Percentiles rank a stretch among this genome's conserved stretches.
These are phyloP conservation scores for Euglossa dilemma DNA, from an alignment of 1,140 invertebrate species.

Conservation along the genomic window DNA sequence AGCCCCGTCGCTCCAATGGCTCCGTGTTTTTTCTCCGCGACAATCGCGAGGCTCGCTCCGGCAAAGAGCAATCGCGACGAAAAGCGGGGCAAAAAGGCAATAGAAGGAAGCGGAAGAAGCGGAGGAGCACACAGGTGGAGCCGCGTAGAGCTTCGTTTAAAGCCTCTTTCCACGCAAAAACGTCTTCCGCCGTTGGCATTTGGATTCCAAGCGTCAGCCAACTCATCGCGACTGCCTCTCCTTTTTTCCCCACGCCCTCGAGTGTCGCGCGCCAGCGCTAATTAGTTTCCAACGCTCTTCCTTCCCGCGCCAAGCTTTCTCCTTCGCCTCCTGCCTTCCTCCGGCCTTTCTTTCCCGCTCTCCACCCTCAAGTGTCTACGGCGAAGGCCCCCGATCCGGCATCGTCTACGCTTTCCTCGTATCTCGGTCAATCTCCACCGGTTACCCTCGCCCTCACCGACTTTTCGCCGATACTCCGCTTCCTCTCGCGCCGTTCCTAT, in stretches of 20 bases:
- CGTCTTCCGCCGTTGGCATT: constrained; percentile 6
- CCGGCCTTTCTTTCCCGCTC: background rate
- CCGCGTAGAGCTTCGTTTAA: constrained; percentile 44
- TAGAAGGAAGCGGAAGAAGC: background rate
- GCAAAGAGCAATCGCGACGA: background rate
- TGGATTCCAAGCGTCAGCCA: constrained; percentile 8
- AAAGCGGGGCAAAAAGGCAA: background rate
- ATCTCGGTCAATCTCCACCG: constrained; percentile 7
- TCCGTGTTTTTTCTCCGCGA: background rate
- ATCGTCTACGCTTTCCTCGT: background rate
- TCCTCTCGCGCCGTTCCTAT: background rate
- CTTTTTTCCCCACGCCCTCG: background rate
- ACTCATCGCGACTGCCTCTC: background rate
- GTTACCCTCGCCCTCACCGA: background rate
- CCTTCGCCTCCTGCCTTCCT: background rate
- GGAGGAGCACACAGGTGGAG: background rate
- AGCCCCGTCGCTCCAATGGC: background rate
- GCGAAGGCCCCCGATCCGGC: background rate
- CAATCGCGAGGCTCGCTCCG: background rate
- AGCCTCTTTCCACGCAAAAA: constrained; percentile 34
- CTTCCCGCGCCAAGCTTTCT: background rate
- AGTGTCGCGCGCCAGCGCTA: constrained; percentile 45
- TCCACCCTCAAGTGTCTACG: background rate
- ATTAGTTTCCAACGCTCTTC: constrained; percentile 46
- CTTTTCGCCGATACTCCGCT: background rate